Evolutionary conservation across 2,888 invertebrate genomes (phyloP).

Genomic region (Lypha dubia): DNA sequence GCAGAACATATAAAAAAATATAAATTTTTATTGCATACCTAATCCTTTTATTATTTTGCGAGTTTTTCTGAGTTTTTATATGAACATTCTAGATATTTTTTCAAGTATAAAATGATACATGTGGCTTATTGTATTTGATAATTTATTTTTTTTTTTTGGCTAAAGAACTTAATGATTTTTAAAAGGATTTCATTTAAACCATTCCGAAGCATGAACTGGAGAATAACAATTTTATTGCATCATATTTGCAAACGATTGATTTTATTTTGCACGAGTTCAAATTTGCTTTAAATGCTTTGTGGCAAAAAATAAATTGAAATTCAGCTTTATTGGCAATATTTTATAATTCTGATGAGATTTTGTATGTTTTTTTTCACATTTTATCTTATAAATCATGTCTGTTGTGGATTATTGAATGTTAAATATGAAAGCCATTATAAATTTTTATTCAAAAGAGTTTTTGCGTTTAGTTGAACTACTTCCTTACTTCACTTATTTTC

Average conservation of each 20-base stretch:
- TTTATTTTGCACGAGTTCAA: background rate
- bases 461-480: too few species aligned
- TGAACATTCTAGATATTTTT: background rate
- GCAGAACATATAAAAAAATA: slow-evolving; percentile 25
- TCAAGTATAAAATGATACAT: slow-evolving; percentile 12
- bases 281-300: background rate
- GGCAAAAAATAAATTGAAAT: background rate
- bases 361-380: background rate
- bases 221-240: background rate
- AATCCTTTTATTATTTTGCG: slow-evolving; percentile 17
- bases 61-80: slow-evolving; percentile 2
- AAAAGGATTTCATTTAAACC: slow-evolving; percentile 1
- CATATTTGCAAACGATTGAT: background rate
- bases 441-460: too few species aligned
- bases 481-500: too few species aligned
- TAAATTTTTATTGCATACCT: slow-evolving; percentile 38
- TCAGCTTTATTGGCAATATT: background rate
- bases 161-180: slow-evolving; percentile 5
- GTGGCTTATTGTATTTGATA: background rate
- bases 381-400: background rate
- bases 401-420: background rate
- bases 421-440: too few species aligned
- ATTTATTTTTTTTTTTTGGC: background rate
- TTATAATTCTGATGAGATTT: background rate
- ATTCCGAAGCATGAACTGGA: background rate